These are phyloP conservation scores for Caiman crocodilus DNA, from an alignment of 2,797 vertebrate species.

Conservation along the genomic window DNA sequence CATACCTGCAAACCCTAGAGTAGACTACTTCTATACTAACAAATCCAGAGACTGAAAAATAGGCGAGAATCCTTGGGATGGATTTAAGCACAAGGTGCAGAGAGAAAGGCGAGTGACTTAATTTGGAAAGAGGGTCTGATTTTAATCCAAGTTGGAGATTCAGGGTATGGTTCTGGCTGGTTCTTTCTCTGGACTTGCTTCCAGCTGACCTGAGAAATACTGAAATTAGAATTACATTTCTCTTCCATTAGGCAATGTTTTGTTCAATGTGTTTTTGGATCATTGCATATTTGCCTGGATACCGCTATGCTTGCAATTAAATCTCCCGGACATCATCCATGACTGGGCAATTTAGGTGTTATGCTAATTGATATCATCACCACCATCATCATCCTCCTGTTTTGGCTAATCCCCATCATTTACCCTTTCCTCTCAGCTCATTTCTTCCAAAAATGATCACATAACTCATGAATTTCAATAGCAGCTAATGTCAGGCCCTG, in stretches of 20 bases:
- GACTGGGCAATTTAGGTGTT: too few species aligned
- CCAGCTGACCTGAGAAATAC: fast-evolving
- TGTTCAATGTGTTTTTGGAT: neutral
- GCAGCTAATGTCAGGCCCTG: neutral
- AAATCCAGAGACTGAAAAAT: too few species aligned
- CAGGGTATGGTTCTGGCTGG: too few species aligned
- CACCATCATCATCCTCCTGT: neutral
- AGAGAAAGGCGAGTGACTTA: neutral
- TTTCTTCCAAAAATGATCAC: neutral
- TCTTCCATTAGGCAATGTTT: neutral
- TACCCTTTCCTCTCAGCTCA: neutral
- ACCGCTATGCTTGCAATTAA: neutral
- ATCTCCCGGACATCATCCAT: fast-evolving
- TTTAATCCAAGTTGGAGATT: neutral
- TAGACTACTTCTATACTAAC: too few species aligned
- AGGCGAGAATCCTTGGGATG: neutral
- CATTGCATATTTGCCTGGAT: neutral
- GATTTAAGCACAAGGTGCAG: neutral
- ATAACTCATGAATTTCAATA: neutral
- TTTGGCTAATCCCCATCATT: neutral
- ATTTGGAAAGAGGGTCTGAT: neutral
- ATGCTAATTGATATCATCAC: neutral
- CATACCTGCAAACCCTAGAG: too few species aligned
- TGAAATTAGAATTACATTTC: fast-evolving
- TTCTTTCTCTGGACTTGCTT: neutral